Percentiles rank a stretch among this genome's conserved stretches.
These are phyloP conservation scores for Natrix natrix DNA, from an alignment of 2,797 vertebrate genomes.

Conservation along the genomic window DNA sequence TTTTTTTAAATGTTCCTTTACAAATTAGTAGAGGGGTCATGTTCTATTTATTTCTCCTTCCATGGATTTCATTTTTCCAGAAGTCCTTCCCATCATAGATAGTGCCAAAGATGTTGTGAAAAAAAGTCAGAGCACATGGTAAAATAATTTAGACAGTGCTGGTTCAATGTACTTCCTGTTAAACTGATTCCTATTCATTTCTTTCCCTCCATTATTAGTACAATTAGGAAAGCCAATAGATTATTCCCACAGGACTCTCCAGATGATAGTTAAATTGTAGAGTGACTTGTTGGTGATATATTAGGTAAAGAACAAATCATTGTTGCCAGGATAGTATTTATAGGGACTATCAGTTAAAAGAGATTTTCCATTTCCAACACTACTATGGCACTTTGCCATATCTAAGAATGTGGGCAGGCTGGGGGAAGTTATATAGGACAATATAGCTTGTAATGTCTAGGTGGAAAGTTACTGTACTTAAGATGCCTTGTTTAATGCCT, in stretches of 20 bases:
- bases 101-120: neutral
- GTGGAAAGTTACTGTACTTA: neutral
- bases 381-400: neutral
- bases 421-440: neutral
- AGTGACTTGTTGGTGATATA: neutral
- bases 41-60: neutral
- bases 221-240: neutral
- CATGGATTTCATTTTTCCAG: neutral
- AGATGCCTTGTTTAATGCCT: neutral
- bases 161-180: neutral
- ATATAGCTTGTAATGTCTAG: neutral
- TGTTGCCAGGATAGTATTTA: neutral
- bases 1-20: neutral
- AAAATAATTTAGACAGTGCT: neutral
- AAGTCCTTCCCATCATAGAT: neutral
- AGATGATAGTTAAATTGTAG: neutral
- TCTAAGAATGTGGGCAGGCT: neutral
- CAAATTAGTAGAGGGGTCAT: neutral
- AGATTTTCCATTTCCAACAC: neutral
- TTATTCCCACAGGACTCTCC: neutral
- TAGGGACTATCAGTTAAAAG: neutral
- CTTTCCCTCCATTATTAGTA: neutral
- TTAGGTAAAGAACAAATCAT: neutral
- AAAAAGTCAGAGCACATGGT: neutral
- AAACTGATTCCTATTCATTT: neutral